Base-by-base conservation (phyloP, 1,140 invertebrate species). In the Vollenhovia emeryi region DNA sequence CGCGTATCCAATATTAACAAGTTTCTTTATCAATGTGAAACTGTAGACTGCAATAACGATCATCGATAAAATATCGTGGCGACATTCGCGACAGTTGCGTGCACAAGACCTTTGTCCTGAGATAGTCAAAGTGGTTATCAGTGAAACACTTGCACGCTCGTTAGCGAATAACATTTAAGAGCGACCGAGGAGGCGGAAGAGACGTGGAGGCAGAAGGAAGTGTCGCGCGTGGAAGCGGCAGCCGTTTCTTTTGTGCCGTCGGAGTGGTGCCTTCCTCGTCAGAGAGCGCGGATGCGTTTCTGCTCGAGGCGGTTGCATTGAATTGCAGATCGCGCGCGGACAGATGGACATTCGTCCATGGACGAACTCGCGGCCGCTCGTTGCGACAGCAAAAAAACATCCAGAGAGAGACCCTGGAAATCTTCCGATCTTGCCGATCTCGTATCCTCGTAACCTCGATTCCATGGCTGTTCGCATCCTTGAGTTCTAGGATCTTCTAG, bases 321-420 rank as follows among this genome's bases (percentile, higher is more conserved):
- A 94, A 94, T 93, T 94, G 92, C 92, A 94, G 90, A 94, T 94
- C 91, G 75, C 88, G 87, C 82, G 27, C 84, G 88, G 87, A 93
- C 93, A 93, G 93, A 94, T 94, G 93, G 92, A 92, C 91, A 92
- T 92, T 66, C 62, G 86, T 89, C 91, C 89, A 89, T 87, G 79
- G 89, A 89, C 89, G 83, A 91, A 91, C 90, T 89, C 89, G 90
- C 82, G 89, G 91, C 40, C 52, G 78, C 66, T 91, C 90, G 90
- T 93, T 92, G 90, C 90, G 84, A 87, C 64, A 69, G 75, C 86
- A 91, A 92, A 91, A 30, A 62, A 78, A 78, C 75, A 66, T 68
- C 50, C 50, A 21, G 78, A 75, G 85, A 21, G 78, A 75, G 85
- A 76, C 89, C 80, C 69, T 89, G 89, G 64, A 87, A 87, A 87